Conservation (phyloP, 2,888 invertebrate genomes). For the Thyatira batis region DNA sequence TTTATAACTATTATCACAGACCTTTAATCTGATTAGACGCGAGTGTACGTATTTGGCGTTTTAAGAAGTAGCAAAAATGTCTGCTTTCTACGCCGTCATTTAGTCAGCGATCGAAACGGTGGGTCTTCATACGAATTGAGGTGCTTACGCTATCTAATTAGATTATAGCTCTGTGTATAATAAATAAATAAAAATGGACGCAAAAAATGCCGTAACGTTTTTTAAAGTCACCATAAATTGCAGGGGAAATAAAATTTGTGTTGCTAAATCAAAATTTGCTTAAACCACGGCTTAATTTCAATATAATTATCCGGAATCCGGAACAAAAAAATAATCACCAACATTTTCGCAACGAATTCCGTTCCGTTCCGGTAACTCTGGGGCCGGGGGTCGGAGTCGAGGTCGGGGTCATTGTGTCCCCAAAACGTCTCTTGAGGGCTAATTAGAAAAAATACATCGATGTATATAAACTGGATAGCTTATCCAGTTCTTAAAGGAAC, state of each 20-base stretch:
- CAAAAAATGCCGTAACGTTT: too few relatives aligned
- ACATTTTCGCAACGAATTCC: neutral
- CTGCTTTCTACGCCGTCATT: too few relatives aligned
- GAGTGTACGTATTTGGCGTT: too few relatives aligned
- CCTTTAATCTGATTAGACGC: too few relatives aligned
- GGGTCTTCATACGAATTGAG: too few relatives aligned
- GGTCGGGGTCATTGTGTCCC: neutral
- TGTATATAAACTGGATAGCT: neutral
- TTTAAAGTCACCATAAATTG: neutral
- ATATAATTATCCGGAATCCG: neutral
- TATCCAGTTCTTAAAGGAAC: neutral
- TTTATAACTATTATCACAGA: too few relatives aligned
- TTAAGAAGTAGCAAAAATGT: too few relatives aligned
- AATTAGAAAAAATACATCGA: neutral
- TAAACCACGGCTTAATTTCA: neutral
- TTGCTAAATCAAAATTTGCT: neutral
- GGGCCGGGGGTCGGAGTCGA: too few relatives aligned
- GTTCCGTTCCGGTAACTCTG: neutral
- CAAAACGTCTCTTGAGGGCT: neutral
- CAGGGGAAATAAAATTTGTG: neutral
- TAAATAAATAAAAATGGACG: too few relatives aligned
- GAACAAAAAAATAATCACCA: neutral
- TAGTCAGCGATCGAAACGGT: too few relatives aligned
- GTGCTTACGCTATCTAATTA: too few relatives aligned
- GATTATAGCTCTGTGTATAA: too few relatives aligned